Base-by-base conservation (phyloP, 2,113 vertebrate genomes). In the Ibidorhyncha struthersii region DNA sequence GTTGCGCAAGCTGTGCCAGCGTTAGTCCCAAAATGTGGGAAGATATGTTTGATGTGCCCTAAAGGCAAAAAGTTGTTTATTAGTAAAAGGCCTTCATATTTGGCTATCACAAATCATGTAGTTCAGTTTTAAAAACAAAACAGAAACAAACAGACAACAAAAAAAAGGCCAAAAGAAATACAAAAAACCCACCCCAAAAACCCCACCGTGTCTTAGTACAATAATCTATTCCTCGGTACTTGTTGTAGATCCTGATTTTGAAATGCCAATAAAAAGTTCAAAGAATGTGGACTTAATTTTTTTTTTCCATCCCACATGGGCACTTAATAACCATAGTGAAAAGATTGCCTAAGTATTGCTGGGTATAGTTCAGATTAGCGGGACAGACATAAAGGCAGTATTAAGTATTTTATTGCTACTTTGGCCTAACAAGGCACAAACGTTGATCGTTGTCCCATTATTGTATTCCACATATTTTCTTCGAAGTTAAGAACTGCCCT, bases 251-350 rank as follows among this genome's bases (percentile, higher is more conserved):
- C 26, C 67, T 72, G 86, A 73, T 94, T 95, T 96, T 90, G 83
- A 95, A 96, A 92, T 59, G 43, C 27, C 25, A 72, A 7, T 66
- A 70, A 94, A 58, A 96, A 81, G 67, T 93, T 96, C 90, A 91
- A 86, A 91, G 94, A 96, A 92, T 95, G 76, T 94, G 69, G 38
- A 58, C 82, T 87, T 92, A 43, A 91, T 91, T 89, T 85, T n/a
- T 94, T 94, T 96, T 93, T 85, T 85, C 87, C 77, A 58, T 84
- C 77, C 50, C 66, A 62, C 41, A 26, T 76, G 93, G 55, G 81
- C 58, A 58, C 50, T 91, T 94, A 76, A 79, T 87, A 89, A 69
- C n/a, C 20, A 1, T 67, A 71, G 79, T 86, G 91, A 86, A 86
- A 81, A 83, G 78, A 81, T 72, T 92, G 82, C 69, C 2, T 41